phyloP scores from a whole-genome alignment of 2,888 invertebrate species.

The Phyto melanocephala region DNA sequence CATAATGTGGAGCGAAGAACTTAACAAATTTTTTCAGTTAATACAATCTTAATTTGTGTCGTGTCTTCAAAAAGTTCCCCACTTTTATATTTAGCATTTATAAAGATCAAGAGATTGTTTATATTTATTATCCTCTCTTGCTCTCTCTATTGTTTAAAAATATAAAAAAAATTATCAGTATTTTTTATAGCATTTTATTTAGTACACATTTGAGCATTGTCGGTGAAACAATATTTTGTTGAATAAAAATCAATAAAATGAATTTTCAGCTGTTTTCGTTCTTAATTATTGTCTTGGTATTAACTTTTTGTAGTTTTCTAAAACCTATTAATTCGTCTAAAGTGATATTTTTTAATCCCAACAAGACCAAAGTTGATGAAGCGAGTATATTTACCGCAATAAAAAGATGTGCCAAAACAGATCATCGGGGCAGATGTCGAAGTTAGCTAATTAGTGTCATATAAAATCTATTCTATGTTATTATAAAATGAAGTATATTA shows the following conservation, averaged over 20 bases:
- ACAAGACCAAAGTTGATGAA: conserved; percentile 64
- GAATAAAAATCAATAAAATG: conserved; percentile 39
- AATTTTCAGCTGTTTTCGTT: conserved; percentile 31
- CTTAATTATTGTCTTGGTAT: conserved; percentile 26
- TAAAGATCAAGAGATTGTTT: neutral
- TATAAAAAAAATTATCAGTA: conserved; percentile 1
- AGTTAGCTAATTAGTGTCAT: neutral
- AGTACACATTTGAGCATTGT: conserved; percentile 45
- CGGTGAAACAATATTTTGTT: conserved; percentile 16
- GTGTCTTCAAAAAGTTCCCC: neutral
- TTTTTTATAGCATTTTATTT: neutral
- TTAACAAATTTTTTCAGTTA: too few species aligned
- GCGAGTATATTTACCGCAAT: conserved; percentile 69
- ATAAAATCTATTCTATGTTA: neutral
- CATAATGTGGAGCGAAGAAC: too few species aligned
- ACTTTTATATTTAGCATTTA: too few species aligned
- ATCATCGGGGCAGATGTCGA: conserved; percentile 72
- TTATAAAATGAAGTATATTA: neutral
- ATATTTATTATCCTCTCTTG: neutral
- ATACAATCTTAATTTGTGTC: too few species aligned
- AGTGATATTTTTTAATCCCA: conserved; percentile 63
- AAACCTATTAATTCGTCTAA: conserved; percentile 28
- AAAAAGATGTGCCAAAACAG: conserved; percentile 64
- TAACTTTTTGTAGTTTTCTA: conserved; percentile 5
- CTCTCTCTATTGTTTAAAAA: neutral